phyloP scores from a whole-genome alignment of 2,888 invertebrate genomes.

The Acanthosepion esculentum region DNA sequence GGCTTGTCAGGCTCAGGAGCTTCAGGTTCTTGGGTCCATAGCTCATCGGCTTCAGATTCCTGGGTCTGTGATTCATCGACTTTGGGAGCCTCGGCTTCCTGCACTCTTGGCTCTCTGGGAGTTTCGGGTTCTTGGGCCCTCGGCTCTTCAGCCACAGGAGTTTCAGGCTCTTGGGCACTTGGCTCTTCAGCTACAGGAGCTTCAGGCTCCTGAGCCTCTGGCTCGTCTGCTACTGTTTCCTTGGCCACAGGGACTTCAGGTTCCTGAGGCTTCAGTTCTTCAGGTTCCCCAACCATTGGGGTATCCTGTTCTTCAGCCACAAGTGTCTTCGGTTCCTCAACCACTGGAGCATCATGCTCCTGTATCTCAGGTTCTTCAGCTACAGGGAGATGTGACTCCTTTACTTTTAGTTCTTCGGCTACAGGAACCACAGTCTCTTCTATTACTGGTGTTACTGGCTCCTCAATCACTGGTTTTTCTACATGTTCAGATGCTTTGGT shows the following conservation, averaged over 20 bases:
- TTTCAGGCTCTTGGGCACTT: neutral
- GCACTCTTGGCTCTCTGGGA: neutral
- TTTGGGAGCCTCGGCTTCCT: neutral
- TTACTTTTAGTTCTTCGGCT: neutral
- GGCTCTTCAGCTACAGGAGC: neutral
- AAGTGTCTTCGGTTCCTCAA: neutral
- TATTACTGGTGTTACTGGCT: neutral
- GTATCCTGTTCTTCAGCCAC: neutral
- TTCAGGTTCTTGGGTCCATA: no score
- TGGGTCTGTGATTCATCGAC: neutral
- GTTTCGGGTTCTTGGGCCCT: neutral
- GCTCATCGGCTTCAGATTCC: no score
- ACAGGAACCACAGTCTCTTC: neutral
- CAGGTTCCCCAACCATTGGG: neutral
- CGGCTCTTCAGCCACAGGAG: neutral
- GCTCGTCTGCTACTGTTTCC: slow-evolving; percentile 3
- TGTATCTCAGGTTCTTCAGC: neutral
- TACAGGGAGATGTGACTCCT: neutral
- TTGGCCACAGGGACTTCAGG: neutral
- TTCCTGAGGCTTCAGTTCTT: neutral
- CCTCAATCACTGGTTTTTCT: slow-evolving; percentile 46
- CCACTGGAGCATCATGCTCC: neutral
- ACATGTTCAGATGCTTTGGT: slow-evolving; percentile 40
- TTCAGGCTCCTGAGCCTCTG: neutral
- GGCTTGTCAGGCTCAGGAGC: neutral